Percentiles rank a stretch among this genome's conserved stretches.
Evolutionary conservation across 2,797 vertebrate species (phyloP).

Genomic region (Fratercula arctica): DNA sequence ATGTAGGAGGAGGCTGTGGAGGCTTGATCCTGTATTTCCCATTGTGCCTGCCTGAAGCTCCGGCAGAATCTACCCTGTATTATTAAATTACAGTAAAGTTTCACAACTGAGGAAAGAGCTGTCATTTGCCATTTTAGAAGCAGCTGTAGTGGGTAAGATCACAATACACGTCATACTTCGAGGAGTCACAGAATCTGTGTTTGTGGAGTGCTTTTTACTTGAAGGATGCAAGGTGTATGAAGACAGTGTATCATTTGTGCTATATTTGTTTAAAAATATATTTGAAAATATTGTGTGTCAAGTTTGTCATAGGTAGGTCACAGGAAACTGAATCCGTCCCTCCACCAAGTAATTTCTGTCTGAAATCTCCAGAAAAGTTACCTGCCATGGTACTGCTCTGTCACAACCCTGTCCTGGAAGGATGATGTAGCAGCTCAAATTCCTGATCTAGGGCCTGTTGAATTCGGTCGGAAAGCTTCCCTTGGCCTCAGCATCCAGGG

Average conservation of each 20-base stretch:
- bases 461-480: not conserved
- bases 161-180: rapidly evolving
- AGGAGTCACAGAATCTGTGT: not conserved
- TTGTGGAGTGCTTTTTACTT: not conserved
- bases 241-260: not conserved
- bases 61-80: not conserved
- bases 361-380: not conserved
- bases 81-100: not conserved
- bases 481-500: not conserved
- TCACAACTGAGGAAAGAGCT: not conserved
- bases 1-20: not conserved
- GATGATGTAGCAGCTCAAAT: not conserved
- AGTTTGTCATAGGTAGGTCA: not conserved
- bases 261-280: not conserved
- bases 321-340: not conserved
- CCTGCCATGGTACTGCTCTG: not conserved
- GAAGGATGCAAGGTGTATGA: not conserved
- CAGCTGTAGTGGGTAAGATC: not conserved
- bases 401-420: not conserved
- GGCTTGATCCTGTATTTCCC: not conserved
- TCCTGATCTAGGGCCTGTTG: not conserved
- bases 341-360: not conserved
- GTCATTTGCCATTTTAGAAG: not conserved
- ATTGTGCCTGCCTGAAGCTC: not conserved
- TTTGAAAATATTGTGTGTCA: not conserved